A percentile compares a stretch with the other conserved stretches of the same genome.
phyloP scores from a whole-genome alignment of 2,113 vertebrate species.

The Columba janthina region DNA sequence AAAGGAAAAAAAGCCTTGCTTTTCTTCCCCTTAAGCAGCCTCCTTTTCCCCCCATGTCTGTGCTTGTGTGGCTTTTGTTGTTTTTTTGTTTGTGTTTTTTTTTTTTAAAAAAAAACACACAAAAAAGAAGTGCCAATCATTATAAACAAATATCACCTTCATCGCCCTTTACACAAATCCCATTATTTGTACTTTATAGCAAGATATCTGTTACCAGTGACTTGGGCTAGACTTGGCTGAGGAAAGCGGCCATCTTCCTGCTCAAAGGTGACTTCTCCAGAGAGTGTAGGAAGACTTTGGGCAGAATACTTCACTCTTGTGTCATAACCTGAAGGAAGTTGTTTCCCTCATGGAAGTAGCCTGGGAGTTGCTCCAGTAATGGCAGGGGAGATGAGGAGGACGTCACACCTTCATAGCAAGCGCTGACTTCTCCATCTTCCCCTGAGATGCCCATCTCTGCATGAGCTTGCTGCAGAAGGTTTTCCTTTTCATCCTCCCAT shows the following conservation, averaged over 20 bases:
- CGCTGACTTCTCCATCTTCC: neutral
- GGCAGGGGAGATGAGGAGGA: neutral
- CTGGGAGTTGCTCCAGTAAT: neutral
- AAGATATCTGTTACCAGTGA: neutral
- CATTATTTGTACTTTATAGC: neutral
- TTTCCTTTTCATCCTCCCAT: neutral
- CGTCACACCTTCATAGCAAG: neutral
- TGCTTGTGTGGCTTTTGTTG: neutral
- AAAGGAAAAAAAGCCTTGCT: neutral
- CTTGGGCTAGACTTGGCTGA: neutral
- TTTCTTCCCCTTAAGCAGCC: neutral
- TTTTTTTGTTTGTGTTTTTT: no score
- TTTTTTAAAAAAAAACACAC: no score
- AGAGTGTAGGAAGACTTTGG: neutral
- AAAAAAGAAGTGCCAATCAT: neutral
- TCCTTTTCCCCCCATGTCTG: neutral
- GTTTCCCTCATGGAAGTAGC: neutral
- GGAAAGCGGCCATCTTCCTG: neutral
- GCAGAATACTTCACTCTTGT: neutral
- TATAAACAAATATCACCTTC: neutral
- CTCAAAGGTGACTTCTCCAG: neutral
- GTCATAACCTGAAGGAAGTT: neutral
- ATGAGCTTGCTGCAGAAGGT: neutral
- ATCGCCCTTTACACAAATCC: neutral
- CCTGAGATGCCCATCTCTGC: fast-evolving